Evolutionary conservation across 2,113 vertebrate species (phyloP).

Genomic region (Delphinus delphis): DNA sequence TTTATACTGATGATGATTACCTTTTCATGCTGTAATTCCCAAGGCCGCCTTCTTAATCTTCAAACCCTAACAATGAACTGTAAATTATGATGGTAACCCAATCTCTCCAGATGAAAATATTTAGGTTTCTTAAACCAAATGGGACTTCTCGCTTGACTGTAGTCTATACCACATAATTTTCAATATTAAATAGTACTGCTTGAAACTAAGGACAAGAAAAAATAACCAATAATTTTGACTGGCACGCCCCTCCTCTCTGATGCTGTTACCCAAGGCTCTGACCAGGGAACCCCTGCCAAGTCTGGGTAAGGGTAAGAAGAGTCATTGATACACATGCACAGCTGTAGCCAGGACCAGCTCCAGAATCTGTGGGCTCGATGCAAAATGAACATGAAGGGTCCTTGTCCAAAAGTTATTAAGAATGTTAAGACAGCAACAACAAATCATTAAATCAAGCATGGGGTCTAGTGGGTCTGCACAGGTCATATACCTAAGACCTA

Average conservation of each 20-base stretch:
- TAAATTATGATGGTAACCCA: neutral
- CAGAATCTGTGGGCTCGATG: rapidly evolving
- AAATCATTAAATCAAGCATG: rapidly evolving
- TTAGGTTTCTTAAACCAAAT: neutral
- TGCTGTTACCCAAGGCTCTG: neutral
- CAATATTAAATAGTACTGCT: neutral
- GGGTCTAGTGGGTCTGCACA: neutral
- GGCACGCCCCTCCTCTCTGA: neutral
- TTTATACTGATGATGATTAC: neutral
- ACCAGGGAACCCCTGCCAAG: neutral
- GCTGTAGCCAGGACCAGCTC: too few relatives aligned
- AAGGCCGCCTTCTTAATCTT: neutral
- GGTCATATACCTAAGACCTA: too few relatives aligned
- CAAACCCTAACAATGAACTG: neutral
- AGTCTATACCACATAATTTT: neutral
- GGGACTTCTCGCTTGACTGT: neutral
- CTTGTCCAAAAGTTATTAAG: neutral
- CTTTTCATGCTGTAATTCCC: neutral
- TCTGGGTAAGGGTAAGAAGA: neutral
- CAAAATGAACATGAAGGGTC: rapidly evolving
- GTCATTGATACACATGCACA: too few relatives aligned
- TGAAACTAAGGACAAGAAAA: neutral
- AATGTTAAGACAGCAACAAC: neutral
- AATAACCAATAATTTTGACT: neutral
- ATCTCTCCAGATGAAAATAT: neutral